A percentile compares a stretch with the other conserved stretches of the same genome.
phyloP scores from a whole-genome alignment of 2,888 invertebrate genomes.

The Synanthedon andrenaeformis region DNA sequence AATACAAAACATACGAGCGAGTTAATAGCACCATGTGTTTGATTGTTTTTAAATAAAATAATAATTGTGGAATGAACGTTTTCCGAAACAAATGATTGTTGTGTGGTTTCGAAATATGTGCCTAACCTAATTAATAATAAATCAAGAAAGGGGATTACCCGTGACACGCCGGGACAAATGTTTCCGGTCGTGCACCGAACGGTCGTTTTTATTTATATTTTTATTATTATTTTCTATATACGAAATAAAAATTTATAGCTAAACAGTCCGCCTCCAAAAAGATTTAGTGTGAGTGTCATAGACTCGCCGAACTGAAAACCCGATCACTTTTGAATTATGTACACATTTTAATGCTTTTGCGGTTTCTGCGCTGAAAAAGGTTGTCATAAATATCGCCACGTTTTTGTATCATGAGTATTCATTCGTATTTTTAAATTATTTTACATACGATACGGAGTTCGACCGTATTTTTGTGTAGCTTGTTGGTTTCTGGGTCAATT shows the following conservation, averaged over 20 bases:
- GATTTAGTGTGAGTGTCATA: constrained; percentile 67
- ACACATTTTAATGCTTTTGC: constrained; percentile 48
- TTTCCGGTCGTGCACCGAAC: constrained; percentile 53
- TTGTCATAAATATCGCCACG: constrained; percentile 42
- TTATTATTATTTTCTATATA: constrained; percentile 66
- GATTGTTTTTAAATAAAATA: neutral
- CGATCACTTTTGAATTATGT: constrained; percentile 61
- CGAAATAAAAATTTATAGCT: constrained; percentile 63
- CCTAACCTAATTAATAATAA: constrained; percentile 64
- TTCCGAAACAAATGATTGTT: neutral
- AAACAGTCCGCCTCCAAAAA: constrained; percentile 61
- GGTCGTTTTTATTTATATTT: constrained; percentile 40
- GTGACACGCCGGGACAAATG: constrained; percentile 62
- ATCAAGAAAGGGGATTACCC: constrained; percentile 58
- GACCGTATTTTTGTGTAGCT: too few relatives aligned
- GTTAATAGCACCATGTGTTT: too few relatives aligned
- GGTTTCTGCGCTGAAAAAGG: constrained; percentile 40
- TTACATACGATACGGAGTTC: constrained; percentile 8
- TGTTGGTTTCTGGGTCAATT: too few relatives aligned
- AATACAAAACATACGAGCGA: too few relatives aligned
- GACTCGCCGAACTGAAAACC: constrained; percentile 52
- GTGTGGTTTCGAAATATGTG: constrained; percentile 21
- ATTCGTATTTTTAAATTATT: constrained; percentile 41
- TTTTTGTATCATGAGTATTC: constrained; percentile 19
- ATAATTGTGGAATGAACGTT: neutral